Conservation (phyloP, 2,888 invertebrate species). For the Labia minor region DNA sequence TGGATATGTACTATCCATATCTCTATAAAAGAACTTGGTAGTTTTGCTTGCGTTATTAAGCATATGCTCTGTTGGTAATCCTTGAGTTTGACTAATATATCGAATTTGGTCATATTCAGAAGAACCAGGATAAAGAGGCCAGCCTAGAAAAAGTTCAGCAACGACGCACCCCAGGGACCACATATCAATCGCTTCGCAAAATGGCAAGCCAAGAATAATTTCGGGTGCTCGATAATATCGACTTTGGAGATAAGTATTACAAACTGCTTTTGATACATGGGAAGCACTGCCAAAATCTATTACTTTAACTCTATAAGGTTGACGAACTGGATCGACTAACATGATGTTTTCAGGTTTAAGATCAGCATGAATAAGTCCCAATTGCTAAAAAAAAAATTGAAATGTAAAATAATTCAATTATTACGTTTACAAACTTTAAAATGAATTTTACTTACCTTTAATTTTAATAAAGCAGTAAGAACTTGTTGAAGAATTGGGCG, state of each 20-base stretch:
- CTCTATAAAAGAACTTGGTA: slow-evolving; percentile 94
- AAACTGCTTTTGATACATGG: slow-evolving; percentile 98
- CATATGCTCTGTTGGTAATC: slow-evolving; percentile 96
- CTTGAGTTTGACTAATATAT: slow-evolving; percentile 94
- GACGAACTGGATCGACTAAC: slow-evolving; percentile 95
- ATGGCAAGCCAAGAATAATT: slow-evolving; percentile 89
- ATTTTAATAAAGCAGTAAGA: slow-evolving; percentile 72
- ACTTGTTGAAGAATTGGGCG: slow-evolving; percentile 99
- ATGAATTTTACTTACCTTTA: slow-evolving; percentile 72
- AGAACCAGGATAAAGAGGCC: slow-evolving; percentile 98
- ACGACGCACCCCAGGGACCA: slow-evolving; percentile 99
- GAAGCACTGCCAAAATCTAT: slow-evolving; percentile 99
- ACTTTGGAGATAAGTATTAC: slow-evolving; percentile 98
- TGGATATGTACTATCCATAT: slow-evolving; percentile 69
- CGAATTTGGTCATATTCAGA: slow-evolving; percentile 98
- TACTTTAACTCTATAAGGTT: slow-evolving; percentile 97
- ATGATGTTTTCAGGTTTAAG: slow-evolving; percentile 99
- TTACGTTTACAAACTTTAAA: too few species aligned
- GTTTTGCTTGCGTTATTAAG: slow-evolving; percentile 94
- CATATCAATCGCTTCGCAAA: slow-evolving; percentile 99
- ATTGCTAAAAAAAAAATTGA: slow-evolving; percentile 57
- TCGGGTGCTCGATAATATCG: slow-evolving; percentile 97
- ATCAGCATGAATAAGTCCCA: slow-evolving; percentile 98
- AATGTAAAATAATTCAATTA: background rate
- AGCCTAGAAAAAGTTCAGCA: slow-evolving; percentile 96